Evolutionary conservation across 2,888 invertebrate species (phyloP), one percentile per base, ranked within the genome.

Genomic region (Caenorhabditis sulstoni): DNA sequence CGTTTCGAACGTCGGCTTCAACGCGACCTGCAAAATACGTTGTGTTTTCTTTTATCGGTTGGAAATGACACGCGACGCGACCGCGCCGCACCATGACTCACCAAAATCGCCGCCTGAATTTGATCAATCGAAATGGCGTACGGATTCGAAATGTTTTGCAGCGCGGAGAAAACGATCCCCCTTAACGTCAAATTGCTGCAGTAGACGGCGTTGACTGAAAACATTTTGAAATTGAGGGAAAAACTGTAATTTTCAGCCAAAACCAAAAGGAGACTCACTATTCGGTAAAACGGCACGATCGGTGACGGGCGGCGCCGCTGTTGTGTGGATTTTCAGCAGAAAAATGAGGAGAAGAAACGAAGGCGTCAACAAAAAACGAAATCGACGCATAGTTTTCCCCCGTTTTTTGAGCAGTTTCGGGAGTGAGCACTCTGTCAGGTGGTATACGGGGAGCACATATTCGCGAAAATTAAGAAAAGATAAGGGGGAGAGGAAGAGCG

Each of bases 41-140:
- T n/a, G n/a, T n/a, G n/a, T n/a, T n/a, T n/a, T n/a, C n/a, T n/a
- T n/a, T n/a, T n/a, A n/a, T n/a, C n/a, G n/a, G n/a, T n/a, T n/a
- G n/a, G n/a, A n/a, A n/a, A n/a, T n/a, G 7, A 29, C 29, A 29
- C 29, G 29, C 29, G 29, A 29, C 29, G 29, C 29, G 29, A 29
- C 29, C 29, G 29, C 29, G 7, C 3, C 29, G 29, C 29, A 29
- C n/a, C n/a, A n/a, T n/a, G n/a, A 29, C 22, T 49, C 23, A 78
- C 77, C 61, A 71, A 62, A 47, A 78, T 67, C 18, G 44, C 57
- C 16, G 59, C 18, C 39, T 73, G 71, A 16, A 78, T 20, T 29
- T 78, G 71, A 67, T 78, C 78, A 0, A 78, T 67, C 0, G 71
- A 53, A n/a, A 67, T 47, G 3, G 9, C 52, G 14, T 53, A 35